Evolutionary conservation across 2,888 invertebrate species (phyloP).

Genomic region (Listrodromus nycthemerus): DNA sequence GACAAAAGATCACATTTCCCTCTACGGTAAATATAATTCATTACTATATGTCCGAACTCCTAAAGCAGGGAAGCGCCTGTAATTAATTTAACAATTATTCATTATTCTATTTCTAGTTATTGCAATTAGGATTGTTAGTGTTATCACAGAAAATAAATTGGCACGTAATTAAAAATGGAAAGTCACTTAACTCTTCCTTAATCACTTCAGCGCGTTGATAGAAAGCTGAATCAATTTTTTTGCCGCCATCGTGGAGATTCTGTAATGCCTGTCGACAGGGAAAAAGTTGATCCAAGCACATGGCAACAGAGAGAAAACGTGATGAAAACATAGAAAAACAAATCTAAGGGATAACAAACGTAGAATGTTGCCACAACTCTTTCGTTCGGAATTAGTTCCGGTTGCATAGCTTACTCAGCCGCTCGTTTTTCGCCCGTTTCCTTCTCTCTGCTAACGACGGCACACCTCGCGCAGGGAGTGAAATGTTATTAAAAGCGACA

Average conservation of each 20-base stretch:
- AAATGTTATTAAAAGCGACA: conserved; percentile 48
- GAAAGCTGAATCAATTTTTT: not conserved
- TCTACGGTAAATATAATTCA: conserved; percentile 38
- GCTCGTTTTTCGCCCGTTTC: conserved; percentile 7
- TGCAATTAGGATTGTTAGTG: too few species aligned
- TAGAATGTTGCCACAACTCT: conserved; percentile 9
- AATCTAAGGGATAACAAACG: not conserved
- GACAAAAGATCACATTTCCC: conserved; percentile 62
- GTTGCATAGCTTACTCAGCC: conserved; percentile 31
- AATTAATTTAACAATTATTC: not conserved
- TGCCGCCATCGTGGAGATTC: not conserved
- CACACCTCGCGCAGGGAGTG: conserved; percentile 6
- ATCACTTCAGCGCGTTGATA: too few species aligned
- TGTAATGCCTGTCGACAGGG: not conserved
- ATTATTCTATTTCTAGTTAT: not conserved
- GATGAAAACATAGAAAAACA: not conserved
- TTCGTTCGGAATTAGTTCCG: conserved; percentile 44
- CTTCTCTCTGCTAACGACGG: conserved; percentile 25
- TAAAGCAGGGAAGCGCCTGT: not conserved
- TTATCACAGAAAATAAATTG: too few species aligned
- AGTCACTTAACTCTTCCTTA: too few species aligned
- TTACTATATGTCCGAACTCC: not conserved
- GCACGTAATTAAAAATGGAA: too few species aligned
- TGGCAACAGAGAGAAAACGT: conserved; percentile 16
- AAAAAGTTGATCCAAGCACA: not conserved